Evolutionary conservation across 2,888 invertebrate species (phyloP), one percentile per base, ranked within the genome.

Genomic region (Chrysolina americana): DNA sequence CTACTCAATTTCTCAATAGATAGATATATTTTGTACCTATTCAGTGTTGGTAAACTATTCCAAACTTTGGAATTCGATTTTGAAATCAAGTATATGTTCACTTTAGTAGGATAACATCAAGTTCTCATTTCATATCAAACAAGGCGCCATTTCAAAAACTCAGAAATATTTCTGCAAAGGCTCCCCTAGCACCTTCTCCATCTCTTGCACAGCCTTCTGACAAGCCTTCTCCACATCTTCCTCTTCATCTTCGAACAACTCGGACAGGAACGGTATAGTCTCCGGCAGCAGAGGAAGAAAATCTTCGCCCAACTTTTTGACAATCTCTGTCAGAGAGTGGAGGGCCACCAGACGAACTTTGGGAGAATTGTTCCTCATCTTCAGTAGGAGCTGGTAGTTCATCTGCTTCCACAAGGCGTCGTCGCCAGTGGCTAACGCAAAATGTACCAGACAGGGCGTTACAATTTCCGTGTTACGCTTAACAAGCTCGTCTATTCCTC

Each of bases 261-360:
- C 98, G 0, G 97, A 96, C 47, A 98, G 89, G 90, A 98, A 98
- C 0, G 98, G 98, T 76, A 98, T 94, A 5, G 97, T 96, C 86
- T 98, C 98, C 0, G 98, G 97, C 66, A 98, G 87, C 0, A 98
- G 90, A 0, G 96, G 93, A 81, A 96, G 90, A 89, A 96, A 98
- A 84, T 96, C 96, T 86, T 96, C 96, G 3, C 96, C 96, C 1
- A 98, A 89, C 85, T 95, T 96, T 65, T 92, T 91, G 3, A 95
- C 96, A 83, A 97, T 92, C 80, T 94, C 93, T 69, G 94, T 93
- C 79, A 96, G 89, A 77, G 93, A 92, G 78, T 93, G 91, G 53
- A 97, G 89, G 0, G 95, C 92, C 68, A 91, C 90, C 66, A 95
- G 89, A 70, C 96, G 91, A 85, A 96, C 94, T 85, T 93, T 91